Base-by-base conservation (phyloP, 2,888 invertebrate species). In the Tachina fera region DNA sequence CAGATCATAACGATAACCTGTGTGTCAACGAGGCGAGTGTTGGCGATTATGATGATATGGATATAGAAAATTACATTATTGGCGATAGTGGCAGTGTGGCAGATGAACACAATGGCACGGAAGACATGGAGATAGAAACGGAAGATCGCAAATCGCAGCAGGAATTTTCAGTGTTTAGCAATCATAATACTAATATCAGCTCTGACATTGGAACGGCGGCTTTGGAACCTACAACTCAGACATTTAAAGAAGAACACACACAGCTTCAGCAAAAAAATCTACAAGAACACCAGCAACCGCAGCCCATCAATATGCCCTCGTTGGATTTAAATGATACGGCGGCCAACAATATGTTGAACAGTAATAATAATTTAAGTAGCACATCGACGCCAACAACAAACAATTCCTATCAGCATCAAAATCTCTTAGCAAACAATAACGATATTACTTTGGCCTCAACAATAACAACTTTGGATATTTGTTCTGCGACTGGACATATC, bases 61-160 rank as follows among this genome's bases (percentile, higher is more conserved):
- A 91, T 67, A 91, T 91, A 51, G 91, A 90, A 58, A 90, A 90
- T 77, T 91, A 91, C 56, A 91, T 91, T 41, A 91, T 91, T 51
- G 91, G 91, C 5, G 89, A 91, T 87, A 89, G 88, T 14, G 88
- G 88, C 1, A 88, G 87, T 47, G 90, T 88, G 11, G 89, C 63
- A 72, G 75, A 86, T 84, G 74, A 80, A 77, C 85, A 72, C 81
- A 74, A 68, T 70, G 56, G 65, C 58, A 60, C 68, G 1, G 87
- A 86, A 9, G 79, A 78, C 2, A 83, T 84, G 16, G 87, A 87
- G 14, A 78, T 72, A 16, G 87, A 88, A 6, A 74, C 71, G 1
- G 82, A 82, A 6, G 88, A 88, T 79, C 87, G 75, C 9, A 88
- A 88, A 65, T 87, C 88, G 9, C 86, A 88, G 41, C 87, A 87